phyloP scores from a whole-genome alignment of 37 sponge, comb jelly and placozoan species.

The Aphrocallistes beatrix region DNA sequence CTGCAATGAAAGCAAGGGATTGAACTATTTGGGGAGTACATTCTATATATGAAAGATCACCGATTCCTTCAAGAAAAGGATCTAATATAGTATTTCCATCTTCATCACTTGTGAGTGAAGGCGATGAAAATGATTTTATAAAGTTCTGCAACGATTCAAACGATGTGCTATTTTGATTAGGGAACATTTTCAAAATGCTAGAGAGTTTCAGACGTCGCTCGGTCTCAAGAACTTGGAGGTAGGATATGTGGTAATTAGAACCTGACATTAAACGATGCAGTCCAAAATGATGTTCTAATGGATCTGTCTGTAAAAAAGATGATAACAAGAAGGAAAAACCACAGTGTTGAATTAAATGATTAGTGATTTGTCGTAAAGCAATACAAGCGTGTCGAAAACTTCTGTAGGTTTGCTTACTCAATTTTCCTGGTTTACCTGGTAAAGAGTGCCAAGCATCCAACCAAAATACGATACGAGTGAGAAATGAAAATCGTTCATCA shows the following conservation, averaged over 20 bases:
- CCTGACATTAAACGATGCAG: background rate
- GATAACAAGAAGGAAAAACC: background rate
- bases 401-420: background rate
- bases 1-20: too few species aligned
- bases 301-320: background rate
- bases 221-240: too few species aligned
- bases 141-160: too few species aligned
- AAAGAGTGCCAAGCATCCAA: conserved; percentile 6
- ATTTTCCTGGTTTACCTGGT: background rate
- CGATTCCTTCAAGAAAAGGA: too few species aligned
- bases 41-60: too few species aligned
- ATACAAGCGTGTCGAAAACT: background rate
- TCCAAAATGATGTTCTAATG: conserved; percentile 6
- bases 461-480: background rate
- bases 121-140: too few species aligned
- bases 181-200: too few species aligned
- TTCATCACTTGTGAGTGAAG: too few species aligned
- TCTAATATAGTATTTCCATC: too few species aligned
- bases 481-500: background rate
- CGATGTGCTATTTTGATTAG: too few species aligned
- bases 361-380: background rate
- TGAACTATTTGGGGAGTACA: too few species aligned
- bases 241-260: background rate
- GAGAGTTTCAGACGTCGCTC: too few species aligned
- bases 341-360: background rate